These are phyloP conservation scores for Tenualosa ilisha DNA, from an alignment of 2,797 vertebrate genomes.

Conservation along the genomic window DNA sequence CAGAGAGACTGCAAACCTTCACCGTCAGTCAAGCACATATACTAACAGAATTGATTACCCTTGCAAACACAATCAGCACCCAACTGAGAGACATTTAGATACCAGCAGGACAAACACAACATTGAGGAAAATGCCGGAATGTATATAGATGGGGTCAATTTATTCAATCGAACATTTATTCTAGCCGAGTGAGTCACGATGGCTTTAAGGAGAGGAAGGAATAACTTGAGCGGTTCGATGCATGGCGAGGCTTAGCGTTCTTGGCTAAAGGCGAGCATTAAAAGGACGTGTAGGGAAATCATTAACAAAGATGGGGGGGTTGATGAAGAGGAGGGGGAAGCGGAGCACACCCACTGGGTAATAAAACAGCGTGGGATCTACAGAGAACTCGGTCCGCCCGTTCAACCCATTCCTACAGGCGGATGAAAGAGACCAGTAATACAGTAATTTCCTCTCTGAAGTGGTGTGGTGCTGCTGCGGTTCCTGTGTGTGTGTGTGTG, in stretches of 20 bases:
- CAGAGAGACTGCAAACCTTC: no score
- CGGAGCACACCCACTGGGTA: neutral
- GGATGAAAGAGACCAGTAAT: constrained; percentile 7
- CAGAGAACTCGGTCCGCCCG: neutral
- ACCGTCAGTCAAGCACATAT: neutral
- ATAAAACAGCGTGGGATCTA: neutral
- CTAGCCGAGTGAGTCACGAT: neutral
- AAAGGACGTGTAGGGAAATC: neutral
- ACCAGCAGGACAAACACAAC: neutral
- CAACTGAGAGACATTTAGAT: neutral
- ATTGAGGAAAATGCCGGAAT: neutral
- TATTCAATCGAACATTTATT: neutral
- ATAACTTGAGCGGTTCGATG: neutral
- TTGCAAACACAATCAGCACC: neutral
- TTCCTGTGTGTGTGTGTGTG: constrained; percentile 1
- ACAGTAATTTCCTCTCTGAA: neutral
- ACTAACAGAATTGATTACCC: neutral
- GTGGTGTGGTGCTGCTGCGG: neutral
- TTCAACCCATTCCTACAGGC: neutral
- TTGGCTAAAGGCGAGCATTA: constrained; percentile 15
- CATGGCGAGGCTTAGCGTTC: neutral
- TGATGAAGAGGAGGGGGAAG: neutral
- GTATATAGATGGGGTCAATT: neutral
- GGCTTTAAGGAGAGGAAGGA: neutral
- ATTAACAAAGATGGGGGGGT: neutral